Evolutionary conservation across 2,888 invertebrate species (phyloP), one percentile per base, ranked within the genome.

Genomic region (Mythimna albipuncta): DNA sequence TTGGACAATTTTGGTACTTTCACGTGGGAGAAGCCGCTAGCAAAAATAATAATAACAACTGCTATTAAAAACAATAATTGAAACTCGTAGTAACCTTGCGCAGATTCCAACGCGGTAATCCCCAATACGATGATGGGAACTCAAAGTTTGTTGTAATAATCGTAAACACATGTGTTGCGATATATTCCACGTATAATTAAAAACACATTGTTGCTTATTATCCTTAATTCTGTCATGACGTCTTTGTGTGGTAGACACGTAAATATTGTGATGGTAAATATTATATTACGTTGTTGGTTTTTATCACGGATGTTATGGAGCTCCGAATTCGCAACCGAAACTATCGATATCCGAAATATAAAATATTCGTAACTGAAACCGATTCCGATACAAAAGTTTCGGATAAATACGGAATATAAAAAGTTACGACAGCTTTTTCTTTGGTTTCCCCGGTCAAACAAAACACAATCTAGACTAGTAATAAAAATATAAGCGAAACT

Each of bases 201-300:
- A 66, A 82, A 73, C 80, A 83, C 70, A 83, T 78, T 84, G 75
- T 70, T 69, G 63, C 26, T 57, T 69, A 64, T 69, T 69, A 66
- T 84, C 59, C 57, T 80, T 68, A 47, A 65, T 74, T 64, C 41
- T 21, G 52, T 13, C 32, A 76, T 73, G 68, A 71, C 65, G 75
- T 21, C 79, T 47, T 77, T 64, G 65, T 59, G 61, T 57, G 32
- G 19, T 9, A 58, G 11, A 41, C 41, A 77, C 44, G 77, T 74
- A 81, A 80, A 83, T 73, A 72, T 70, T 69, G 26, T 69, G 44
- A 64, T 59, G 38, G 16, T 69, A 55, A 50, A 64, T 70, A 59
- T 54, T 54, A n/a, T 64, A 44, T 44, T 44, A 44, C 44, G 13
- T 44, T 44, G 44, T 44, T 3, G 5, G 44, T 44, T 44, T 44